Evolutionary conservation across 53 echinoderm and acorn worm species (phyloP), one percentile per base, ranked within the genome.

Genomic region (Stichopus horrens): DNA sequence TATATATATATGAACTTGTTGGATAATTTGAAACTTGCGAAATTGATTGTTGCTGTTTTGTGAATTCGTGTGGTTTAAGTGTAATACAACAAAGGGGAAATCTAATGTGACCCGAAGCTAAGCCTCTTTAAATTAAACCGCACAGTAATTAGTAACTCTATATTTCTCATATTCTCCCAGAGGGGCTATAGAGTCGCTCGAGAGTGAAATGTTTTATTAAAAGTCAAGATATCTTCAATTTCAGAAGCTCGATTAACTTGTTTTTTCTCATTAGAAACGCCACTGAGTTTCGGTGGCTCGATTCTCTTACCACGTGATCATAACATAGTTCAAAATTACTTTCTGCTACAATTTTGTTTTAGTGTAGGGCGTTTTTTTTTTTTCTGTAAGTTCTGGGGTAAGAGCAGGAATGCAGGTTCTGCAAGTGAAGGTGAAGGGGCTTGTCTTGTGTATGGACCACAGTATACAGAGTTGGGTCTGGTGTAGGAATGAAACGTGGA

Each of bases 61-160:
- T n/a, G 55, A 55, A 53, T 54, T 79, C 54, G 79, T 79, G 79
- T 55, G 55, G 18, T 79, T 55, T 37, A 53, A 55, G 55, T 53
- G 52, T 79, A 55, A 79, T 79, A 79, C 54, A 53, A 53, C 52
- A 37, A 53, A 79, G 52, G 53, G 79, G 79, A 79, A 79, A 53
- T 79, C 53, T 8, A 79, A 54, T 52, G 53, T 79, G 79, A 79
- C 79, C 79, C 20, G 79, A 55, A 79, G 79, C 79, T 51, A 63
- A 79, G 79, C 79, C 55, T 79, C 79, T 79, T 79, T 79, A 79
- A 79, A 79, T 79, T 79, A 79, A 79, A 79, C 79, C 79, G 55
- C 79, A 79, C 79, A 79, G 79, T 79, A 79, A 79, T 79, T 79
- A 79, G 79, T 79, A 79, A 79, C 79, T 56, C 79, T 79, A 79